Conservation (phyloP, 2,113 vertebrate species). For the Varanus komodoensis region DNA sequence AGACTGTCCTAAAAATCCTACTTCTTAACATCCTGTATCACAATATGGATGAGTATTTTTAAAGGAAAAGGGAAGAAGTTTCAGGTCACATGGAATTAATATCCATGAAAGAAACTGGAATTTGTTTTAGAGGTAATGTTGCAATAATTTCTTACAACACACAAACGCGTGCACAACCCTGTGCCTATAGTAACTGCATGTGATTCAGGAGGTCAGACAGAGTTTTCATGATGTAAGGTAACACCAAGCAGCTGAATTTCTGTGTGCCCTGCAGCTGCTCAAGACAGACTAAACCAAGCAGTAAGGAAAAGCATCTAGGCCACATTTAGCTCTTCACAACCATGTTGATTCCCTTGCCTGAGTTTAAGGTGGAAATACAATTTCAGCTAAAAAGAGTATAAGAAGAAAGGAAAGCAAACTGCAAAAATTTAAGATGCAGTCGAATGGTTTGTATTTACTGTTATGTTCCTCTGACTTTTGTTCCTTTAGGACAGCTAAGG, state of each 20-base stretch:
- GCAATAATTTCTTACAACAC: not conserved
- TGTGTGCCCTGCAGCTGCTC: not conserved
- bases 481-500: constrained; percentile 73
- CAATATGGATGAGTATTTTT: not conserved
- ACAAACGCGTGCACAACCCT: no score
- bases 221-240: no score
- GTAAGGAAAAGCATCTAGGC: not conserved
- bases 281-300: not conserved
- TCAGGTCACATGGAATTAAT: not conserved
- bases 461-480: constrained; percentile 68
- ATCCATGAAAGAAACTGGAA: not conserved
- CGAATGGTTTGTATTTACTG: constrained; percentile 65
- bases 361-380: constrained; percentile 20
- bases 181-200: no score
- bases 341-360: not conserved
- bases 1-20: not conserved
- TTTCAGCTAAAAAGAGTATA: constrained; percentile 50
- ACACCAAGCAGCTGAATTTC: not conserved
- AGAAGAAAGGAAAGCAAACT: constrained; percentile 43
- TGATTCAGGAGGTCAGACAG: no score
- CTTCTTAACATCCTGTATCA: not conserved
- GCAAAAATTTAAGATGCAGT: constrained; percentile 64
- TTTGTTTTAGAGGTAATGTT: not conserved
- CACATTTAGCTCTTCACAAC: not conserved
- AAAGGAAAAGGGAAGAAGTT: not conserved